Evolutionary conservation across 2,113 vertebrate genomes (phyloP).

Genomic region (Toxotes chatareus): DNA sequence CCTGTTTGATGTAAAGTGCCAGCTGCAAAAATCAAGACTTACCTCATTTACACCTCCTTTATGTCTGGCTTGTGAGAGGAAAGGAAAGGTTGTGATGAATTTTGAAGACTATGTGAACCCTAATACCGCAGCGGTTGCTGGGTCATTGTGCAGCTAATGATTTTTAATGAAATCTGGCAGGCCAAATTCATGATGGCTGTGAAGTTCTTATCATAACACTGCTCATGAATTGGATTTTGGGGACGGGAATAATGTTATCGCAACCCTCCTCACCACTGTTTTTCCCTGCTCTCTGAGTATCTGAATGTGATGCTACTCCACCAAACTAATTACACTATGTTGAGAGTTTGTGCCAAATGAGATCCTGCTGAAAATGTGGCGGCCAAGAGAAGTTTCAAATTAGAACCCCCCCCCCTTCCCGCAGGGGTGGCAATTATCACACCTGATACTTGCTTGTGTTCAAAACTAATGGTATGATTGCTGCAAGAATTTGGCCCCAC

Average conservation of each 20-base stretch:
- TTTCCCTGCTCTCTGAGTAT: conserved; percentile 21
- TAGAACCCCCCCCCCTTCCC: neutral
- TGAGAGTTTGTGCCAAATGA: conserved; percentile 48
- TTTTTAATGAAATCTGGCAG: conserved; percentile 33
- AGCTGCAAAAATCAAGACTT: conserved; percentile 25
- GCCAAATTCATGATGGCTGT: neutral
- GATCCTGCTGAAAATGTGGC: conserved; percentile 39
- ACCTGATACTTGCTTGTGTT: conserved; percentile 59
- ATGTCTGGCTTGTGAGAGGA: conserved; percentile 27
- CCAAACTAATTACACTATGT: conserved; percentile 55
- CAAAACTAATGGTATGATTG: conserved; percentile 37
- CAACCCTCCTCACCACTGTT: neutral
- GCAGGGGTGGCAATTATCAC: conserved; percentile 53
- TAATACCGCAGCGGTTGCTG: neutral
- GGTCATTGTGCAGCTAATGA: conserved; percentile 30
- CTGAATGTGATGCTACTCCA: conserved; percentile 21
- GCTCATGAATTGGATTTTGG: conserved; percentile 30
- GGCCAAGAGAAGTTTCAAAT: conserved; percentile 42
- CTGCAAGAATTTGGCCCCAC: conserved; percentile 32
- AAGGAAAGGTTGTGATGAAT: conserved; percentile 19
- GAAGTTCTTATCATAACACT: conserved; percentile 11
- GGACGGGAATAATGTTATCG: conserved; percentile 2
- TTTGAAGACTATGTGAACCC: conserved; percentile 27
- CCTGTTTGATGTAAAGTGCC: conserved; percentile 32
- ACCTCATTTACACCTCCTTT: conserved; percentile 22